Evolutionary conservation across 2,797 vertebrate species (phyloP).

Genomic region (Sebastes nivosus): DNA sequence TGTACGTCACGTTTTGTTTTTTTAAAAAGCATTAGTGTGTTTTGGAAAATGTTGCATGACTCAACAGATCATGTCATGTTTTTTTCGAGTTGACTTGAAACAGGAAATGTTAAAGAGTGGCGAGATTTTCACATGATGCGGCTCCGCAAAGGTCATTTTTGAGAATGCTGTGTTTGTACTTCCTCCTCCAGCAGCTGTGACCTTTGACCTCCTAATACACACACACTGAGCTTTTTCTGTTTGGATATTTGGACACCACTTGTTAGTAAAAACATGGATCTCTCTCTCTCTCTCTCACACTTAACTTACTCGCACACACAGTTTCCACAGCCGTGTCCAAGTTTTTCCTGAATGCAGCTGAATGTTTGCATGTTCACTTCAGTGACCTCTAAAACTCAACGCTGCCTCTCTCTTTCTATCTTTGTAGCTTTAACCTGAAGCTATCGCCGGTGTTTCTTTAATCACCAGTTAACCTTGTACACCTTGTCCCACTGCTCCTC

Average conservation of each 20-base stretch:
- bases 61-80: neutral
- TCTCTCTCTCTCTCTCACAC: neutral
- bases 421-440: neutral
- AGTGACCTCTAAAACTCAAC: constrained; percentile 27
- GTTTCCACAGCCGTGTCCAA: constrained; percentile 58
- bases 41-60: neutral
- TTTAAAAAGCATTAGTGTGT: neutral
- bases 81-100: neutral
- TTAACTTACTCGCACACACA: neutral
- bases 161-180: constrained; percentile 54
- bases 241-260: constrained; percentile 43
- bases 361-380: constrained; percentile 39
- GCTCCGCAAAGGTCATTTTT: constrained; percentile 34
- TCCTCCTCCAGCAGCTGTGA: constrained; percentile 66
- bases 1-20: neutral
- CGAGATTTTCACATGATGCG: constrained; percentile 49
- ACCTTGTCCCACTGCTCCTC: neutral
- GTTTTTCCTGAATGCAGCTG: constrained; percentile 28
- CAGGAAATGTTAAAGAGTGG: constrained; percentile 43
- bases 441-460: neutral
- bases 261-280: constrained; percentile 45
- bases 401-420: neutral
- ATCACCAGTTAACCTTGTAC: neutral
- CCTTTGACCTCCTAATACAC: constrained; percentile 46
- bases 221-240: constrained; percentile 16